These are phyloP conservation scores for Tetanocera ferruginea DNA, from an alignment of 2,888 invertebrate species.

Conservation along the genomic window DNA sequence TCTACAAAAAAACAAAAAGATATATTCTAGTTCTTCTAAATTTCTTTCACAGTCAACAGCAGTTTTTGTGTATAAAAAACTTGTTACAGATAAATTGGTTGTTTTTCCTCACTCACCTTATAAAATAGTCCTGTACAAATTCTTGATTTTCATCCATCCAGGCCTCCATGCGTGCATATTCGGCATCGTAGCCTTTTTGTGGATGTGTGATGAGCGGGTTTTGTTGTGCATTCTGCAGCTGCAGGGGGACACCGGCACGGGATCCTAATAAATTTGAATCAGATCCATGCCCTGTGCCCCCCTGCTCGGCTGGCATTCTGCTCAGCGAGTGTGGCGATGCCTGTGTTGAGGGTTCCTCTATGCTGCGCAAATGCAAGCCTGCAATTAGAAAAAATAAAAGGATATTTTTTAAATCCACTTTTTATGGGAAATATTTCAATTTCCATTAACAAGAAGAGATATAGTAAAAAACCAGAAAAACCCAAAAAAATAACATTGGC, in stretches of 20 bases:
- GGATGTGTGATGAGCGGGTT: slow-evolving; percentile 38
- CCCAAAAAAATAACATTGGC: not conserved
- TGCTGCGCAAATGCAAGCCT: slow-evolving; percentile 89
- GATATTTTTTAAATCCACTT: not conserved
- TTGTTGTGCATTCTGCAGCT: slow-evolving; percentile 47
- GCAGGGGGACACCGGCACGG: slow-evolving; percentile 71
- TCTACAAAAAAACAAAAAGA: too few species aligned
- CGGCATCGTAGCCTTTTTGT: slow-evolving; percentile 80
- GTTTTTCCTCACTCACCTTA: slow-evolving; percentile 78
- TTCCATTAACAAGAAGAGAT: not conserved
- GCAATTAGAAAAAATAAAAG: slow-evolving; percentile 59
- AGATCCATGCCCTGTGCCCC: slow-evolving; percentile 77
- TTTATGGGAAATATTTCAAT: not conserved
- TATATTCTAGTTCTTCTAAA: not conserved
- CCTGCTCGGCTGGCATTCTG: slow-evolving; percentile 75
- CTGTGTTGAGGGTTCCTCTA: slow-evolving; percentile 82
- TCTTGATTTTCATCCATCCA: slow-evolving; percentile 98
- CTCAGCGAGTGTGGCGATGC: slow-evolving; percentile 55
- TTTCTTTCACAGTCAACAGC: not conserved
- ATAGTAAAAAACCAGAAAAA: not conserved
- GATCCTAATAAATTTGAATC: slow-evolving; percentile 70
- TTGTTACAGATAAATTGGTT: too few species aligned
- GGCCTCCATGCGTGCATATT: slow-evolving; percentile 91
- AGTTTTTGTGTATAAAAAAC: too few species aligned
- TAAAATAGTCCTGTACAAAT: slow-evolving; percentile 94